Percentiles rank a stretch among this genome's conserved stretches.
Evolutionary conservation across 2,113 vertebrate species (phyloP).

Genomic region (Meleagris gallopavo): DNA sequence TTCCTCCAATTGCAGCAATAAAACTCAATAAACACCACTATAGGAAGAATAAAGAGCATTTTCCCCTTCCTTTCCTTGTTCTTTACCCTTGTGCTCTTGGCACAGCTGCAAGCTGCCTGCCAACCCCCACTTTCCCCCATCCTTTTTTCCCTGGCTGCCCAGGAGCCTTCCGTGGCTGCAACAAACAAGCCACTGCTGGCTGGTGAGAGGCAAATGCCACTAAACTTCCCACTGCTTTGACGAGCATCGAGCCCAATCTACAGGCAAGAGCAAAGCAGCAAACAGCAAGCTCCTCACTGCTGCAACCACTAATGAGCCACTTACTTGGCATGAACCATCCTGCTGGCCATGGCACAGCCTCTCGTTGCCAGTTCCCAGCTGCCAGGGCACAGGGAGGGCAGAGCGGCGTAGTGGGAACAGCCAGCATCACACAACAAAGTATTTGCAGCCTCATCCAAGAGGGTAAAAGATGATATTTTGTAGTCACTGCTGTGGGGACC

Average conservation of each 20-base stretch:
- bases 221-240: slow-evolving; percentile 4
- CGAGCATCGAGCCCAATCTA: neutral
- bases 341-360: neutral
- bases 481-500: neutral
- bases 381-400: neutral
- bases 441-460: no score
- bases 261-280: neutral
- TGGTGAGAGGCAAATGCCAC: neutral
- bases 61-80: neutral
- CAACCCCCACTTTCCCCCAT: neutral
- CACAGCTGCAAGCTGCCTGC: neutral
- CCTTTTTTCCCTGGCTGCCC: neutral
- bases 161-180: neutral
- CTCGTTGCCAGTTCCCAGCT: neutral
- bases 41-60: neutral
- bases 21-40: neutral
- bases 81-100: neutral
- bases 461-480: neutral
- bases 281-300: neutral
- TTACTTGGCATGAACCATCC: slow-evolving; percentile 21
- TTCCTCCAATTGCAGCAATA: neutral
- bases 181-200: neutral
- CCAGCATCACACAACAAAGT: neutral
- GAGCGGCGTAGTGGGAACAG: accelerated
- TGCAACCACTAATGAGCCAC: slow-evolving; percentile 3